These are phyloP conservation scores for Beroe forskalii DNA, from an alignment of 37 sponge, comb jelly and placozoan species.

Conservation along the genomic window DNA sequence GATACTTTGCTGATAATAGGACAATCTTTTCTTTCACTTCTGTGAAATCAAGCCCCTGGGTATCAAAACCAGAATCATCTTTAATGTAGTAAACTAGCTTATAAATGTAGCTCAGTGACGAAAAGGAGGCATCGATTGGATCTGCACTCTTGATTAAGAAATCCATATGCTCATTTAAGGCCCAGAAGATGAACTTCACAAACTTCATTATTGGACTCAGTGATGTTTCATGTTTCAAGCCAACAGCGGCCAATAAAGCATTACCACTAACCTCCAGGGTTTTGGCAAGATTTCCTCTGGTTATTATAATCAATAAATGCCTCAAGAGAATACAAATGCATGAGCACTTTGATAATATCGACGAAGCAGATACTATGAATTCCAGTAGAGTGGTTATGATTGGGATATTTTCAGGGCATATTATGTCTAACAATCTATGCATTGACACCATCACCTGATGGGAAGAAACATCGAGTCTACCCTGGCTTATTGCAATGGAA, in stretches of 20 bases:
- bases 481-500: slow-evolving; percentile 63
- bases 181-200: slow-evolving; percentile 16
- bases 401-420: neutral
- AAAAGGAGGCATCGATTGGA: neutral
- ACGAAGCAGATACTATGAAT: neutral
- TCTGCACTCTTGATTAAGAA: neutral
- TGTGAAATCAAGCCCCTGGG: neutral
- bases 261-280: neutral
- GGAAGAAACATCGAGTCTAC: slow-evolving; percentile 17
- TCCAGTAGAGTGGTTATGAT: slow-evolving; percentile 23
- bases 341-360: neutral
- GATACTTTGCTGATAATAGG: neutral
- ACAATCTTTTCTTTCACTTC: slow-evolving; percentile 16
- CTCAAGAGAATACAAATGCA: slow-evolving; percentile 15
- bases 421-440: slow-evolving; percentile 32
- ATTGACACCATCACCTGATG: slow-evolving; percentile 42
- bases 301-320: neutral
- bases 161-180: slow-evolving; percentile 4
- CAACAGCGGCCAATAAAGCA: neutral
- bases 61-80: neutral
- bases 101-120: slow-evolving; percentile 29
- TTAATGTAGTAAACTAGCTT: slow-evolving; percentile 24
- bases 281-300: neutral
- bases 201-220: neutral
- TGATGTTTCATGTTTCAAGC: neutral